Evolutionary conservation across 2,797 vertebrate species (phyloP).

Genomic region (Acomys russatus): DNA sequence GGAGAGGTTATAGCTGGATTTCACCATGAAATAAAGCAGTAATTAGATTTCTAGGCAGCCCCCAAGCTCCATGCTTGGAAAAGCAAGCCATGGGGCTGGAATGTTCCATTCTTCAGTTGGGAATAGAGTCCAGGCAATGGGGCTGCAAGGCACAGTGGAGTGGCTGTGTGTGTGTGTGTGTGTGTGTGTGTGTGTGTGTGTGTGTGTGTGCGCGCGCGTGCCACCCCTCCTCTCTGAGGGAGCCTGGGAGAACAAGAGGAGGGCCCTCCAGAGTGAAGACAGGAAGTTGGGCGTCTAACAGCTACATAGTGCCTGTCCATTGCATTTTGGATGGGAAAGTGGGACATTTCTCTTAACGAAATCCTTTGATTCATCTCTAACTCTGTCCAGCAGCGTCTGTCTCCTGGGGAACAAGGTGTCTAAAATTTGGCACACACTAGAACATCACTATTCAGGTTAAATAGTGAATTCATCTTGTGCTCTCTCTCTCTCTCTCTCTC

Average conservation of each 20-base stretch:
- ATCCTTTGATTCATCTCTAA: neutral
- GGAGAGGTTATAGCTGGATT: slow-evolving; percentile 77
- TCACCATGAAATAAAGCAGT: slow-evolving; percentile 70
- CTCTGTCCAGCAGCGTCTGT: slow-evolving; percentile 19
- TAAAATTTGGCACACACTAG: neutral
- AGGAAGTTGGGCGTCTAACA: neutral
- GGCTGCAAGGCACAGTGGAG: neutral
- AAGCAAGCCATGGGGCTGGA: slow-evolving; percentile 8
- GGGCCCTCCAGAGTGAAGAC: neutral
- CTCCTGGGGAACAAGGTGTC: neutral
- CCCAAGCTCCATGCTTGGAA: slow-evolving; percentile 48
- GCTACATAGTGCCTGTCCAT: neutral
- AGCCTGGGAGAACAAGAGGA: neutral
- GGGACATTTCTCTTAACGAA: neutral
- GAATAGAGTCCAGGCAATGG: neutral
- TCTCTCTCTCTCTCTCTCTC: neutral
- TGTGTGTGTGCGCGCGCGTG: too few species aligned
- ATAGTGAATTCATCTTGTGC: slow-evolving; percentile 6
- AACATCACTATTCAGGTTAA: neutral
- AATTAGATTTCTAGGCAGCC: slow-evolving; percentile 79
- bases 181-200: too few species aligned
- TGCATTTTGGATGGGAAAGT: neutral
- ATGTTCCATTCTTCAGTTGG: slow-evolving; percentile 24
- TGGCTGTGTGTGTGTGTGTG: too few species aligned
- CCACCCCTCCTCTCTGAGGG: neutral